phyloP scores from a whole-genome alignment of 2,797 vertebrate species.

The Crenuchus spilurus region DNA sequence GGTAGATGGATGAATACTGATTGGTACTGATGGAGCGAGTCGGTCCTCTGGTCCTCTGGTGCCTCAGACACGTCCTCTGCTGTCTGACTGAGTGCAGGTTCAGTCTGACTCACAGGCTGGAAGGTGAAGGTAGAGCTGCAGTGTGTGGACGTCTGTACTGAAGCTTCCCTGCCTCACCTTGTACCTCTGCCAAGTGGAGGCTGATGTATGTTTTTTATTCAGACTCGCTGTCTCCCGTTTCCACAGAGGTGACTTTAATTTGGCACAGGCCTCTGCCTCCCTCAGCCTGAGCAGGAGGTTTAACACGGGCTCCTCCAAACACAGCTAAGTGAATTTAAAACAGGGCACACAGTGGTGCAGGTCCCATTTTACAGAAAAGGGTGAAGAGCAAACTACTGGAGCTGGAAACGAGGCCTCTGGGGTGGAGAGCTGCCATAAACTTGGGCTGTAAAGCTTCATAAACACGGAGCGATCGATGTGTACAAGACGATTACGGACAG shows the following conservation, averaged over 20 bases:
- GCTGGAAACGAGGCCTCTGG: constrained; percentile 16
- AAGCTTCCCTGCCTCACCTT: constrained; percentile 22
- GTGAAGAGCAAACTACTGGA: constrained; percentile 9
- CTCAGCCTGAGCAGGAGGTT: neutral
- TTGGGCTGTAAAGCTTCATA: constrained; percentile 38
- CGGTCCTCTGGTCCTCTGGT: neutral
- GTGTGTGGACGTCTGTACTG: constrained; percentile 8
- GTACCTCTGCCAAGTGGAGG: constrained; percentile 30
- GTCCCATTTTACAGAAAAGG: neutral
- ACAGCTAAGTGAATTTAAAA: neutral
- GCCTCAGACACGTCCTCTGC: constrained; percentile 36
- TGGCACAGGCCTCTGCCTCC: neutral
- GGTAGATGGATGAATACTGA: constrained; percentile 6
- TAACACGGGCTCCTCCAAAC: neutral
- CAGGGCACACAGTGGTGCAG: neutral
- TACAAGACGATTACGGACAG: constrained; percentile 34
- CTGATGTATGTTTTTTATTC: constrained; percentile 18
- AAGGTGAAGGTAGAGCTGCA: neutral
- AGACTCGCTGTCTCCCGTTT: constrained; percentile 16
- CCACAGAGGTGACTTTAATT: constrained; percentile 14
- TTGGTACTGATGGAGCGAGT: constrained; percentile 57
- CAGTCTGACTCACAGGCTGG: constrained; percentile 14
- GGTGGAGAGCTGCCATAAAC: constrained; percentile 13
- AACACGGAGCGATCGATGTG: constrained; percentile 44
- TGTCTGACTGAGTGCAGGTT: constrained; percentile 34